phyloP scores from a whole-genome alignment of 2,888 invertebrate genomes.

The Hofmannophila pseudospretella region DNA sequence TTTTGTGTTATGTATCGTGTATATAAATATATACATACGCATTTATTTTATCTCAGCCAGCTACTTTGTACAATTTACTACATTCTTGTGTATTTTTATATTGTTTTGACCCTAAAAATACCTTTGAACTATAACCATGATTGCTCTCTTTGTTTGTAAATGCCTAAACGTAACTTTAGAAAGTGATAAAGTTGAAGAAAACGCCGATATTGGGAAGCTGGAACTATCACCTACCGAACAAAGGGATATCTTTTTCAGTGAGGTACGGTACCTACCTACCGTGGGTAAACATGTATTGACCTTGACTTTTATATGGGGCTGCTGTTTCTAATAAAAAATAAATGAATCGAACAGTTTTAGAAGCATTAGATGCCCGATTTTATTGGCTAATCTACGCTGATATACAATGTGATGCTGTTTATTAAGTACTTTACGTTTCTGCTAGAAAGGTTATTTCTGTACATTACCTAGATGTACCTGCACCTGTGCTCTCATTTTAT shows the following conservation, averaged over 20 bases:
- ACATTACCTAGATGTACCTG: slow-evolving; percentile 12
- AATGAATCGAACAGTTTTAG: slow-evolving; percentile 11
- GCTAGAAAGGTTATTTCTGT: slow-evolving; percentile 29
- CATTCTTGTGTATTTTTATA: slow-evolving; percentile 52
- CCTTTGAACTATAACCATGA: slow-evolving; percentile 39
- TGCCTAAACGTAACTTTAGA: slow-evolving; percentile 85
- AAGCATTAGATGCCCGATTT: slow-evolving; percentile 4
- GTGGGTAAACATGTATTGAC: slow-evolving; percentile 66
- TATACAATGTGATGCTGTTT: slow-evolving; percentile 23
- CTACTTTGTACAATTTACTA: slow-evolving; percentile 40
- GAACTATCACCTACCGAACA: slow-evolving; percentile 78
- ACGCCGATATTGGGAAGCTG: slow-evolving; percentile 75
- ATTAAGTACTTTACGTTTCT: slow-evolving; percentile 25
- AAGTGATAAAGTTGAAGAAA: slow-evolving; percentile 77
- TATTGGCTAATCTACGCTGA: slow-evolving; percentile 10
- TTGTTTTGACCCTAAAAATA: slow-evolving; percentile 38
- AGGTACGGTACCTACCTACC: slow-evolving; percentile 66
- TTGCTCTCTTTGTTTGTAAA: slow-evolving; percentile 83
- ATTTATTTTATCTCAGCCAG: slow-evolving; percentile 42
- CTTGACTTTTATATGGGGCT: slow-evolving; percentile 53
- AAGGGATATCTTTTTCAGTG: slow-evolving; percentile 82
- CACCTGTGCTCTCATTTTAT: not conserved
- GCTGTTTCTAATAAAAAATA: slow-evolving; percentile 21
- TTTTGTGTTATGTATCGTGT: slow-evolving; percentile 20
- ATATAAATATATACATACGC: slow-evolving; percentile 35